Evolutionary conservation across 2,888 invertebrate species (phyloP).

Genomic region (Zelleria hepariella): DNA sequence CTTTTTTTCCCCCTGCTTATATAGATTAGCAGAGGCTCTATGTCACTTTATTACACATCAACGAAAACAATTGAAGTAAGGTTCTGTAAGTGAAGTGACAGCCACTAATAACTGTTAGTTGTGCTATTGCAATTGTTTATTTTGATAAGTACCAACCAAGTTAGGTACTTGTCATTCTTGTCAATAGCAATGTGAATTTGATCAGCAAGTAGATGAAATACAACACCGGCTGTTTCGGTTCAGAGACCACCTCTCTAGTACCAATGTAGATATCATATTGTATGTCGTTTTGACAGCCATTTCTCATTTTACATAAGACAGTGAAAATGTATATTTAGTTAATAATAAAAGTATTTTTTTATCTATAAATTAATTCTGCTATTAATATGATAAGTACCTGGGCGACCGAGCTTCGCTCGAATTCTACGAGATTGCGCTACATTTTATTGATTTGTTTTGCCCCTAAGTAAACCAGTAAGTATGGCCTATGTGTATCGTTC

Average conservation of each 20-base stretch:
- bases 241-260: slow-evolving; percentile 33
- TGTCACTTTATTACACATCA: too few relatives aligned
- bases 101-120: not conserved
- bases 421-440: too few relatives aligned
- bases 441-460: too few relatives aligned
- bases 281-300: slow-evolving; percentile 45
- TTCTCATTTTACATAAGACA: slow-evolving; percentile 54
- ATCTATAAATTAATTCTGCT: not conserved
- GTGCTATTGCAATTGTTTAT: not conserved
- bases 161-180: too few relatives aligned
- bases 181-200: slow-evolving; percentile 26
- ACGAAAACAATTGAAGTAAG: too few relatives aligned
- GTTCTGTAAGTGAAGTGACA: too few relatives aligned
- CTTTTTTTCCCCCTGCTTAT: too few relatives aligned
- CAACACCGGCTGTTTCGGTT: slow-evolving; percentile 58
- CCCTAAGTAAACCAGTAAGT: too few relatives aligned
- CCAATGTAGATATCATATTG: slow-evolving; percentile 36
- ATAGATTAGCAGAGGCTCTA: too few relatives aligned
- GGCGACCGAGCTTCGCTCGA: too few relatives aligned
- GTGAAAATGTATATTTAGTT: not conserved
- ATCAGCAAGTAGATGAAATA: slow-evolving; percentile 60
- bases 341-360: not conserved
- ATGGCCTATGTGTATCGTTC: too few relatives aligned
- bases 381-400: too few relatives aligned
- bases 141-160: not conserved